A percentile compares a stretch with the other conserved stretches of the same genome.
phyloP scores from a whole-genome alignment of 2,797 vertebrate species.

The Lithobates pipiens region DNA sequence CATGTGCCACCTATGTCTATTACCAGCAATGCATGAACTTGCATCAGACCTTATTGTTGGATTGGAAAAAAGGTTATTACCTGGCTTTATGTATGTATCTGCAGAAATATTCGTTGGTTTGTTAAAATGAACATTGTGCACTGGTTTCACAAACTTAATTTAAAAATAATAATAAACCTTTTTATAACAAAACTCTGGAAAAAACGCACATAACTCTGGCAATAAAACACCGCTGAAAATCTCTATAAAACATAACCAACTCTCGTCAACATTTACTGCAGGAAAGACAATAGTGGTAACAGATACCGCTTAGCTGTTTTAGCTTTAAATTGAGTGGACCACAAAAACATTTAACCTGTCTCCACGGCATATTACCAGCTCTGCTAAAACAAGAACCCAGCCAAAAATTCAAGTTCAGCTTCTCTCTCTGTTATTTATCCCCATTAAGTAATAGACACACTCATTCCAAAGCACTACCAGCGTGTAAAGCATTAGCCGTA shows the following conservation, averaged over 20 bases:
- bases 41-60: too few relatives aligned
- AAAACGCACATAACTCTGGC: conserved; percentile 13
- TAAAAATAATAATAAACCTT: conserved; percentile 33
- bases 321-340: conserved; percentile 36
- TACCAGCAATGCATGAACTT: too few relatives aligned
- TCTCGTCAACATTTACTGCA: conserved; percentile 37
- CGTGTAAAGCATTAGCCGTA: background rate
- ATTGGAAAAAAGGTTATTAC: too few relatives aligned
- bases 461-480: conserved; percentile 27
- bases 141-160: conserved; percentile 19
- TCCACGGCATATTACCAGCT: conserved; percentile 43
- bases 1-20: too few relatives aligned
- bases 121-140: background rate
- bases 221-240: conserved; percentile 34
- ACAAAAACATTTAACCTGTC: conserved; percentile 46
- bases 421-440: conserved; percentile 24
- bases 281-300: conserved; percentile 38
- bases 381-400: conserved; percentile 8
- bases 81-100: background rate
- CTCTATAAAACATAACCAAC: conserved; percentile 27
- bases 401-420: conserved; percentile 8
- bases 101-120: background rate
- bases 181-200: conserved; percentile 16
- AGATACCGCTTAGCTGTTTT: conserved; percentile 26
- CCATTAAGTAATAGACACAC: conserved; percentile 7